Conservation (phyloP, 2,113 vertebrate genomes). For the Chrysochloris asiatica region DNA sequence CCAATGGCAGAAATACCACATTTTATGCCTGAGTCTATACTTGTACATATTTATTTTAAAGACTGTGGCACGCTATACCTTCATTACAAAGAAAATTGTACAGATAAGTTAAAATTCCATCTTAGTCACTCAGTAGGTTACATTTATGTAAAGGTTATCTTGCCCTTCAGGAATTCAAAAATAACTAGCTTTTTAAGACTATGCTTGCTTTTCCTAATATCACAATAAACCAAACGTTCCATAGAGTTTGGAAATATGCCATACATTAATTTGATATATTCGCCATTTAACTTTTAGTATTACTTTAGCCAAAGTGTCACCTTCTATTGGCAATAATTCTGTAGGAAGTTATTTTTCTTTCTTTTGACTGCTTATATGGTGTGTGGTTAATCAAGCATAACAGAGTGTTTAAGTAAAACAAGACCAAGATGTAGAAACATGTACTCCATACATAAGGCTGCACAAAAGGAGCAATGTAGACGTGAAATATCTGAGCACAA, state of each 20-base stretch:
- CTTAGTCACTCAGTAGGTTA: slow-evolving; percentile 28
- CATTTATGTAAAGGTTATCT: slow-evolving; percentile 59
- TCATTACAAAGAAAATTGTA: slow-evolving; percentile 58
- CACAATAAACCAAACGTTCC: slow-evolving; percentile 58
- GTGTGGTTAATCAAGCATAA: slow-evolving; percentile 38
- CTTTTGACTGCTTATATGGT: slow-evolving; percentile 8
- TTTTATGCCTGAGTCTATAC: not conserved
- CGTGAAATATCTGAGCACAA: not conserved
- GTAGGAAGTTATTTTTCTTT: slow-evolving; percentile 28
- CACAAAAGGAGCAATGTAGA: not conserved
- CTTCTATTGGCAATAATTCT: slow-evolving; percentile 60
- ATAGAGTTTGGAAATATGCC: slow-evolving; percentile 36
- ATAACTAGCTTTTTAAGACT: slow-evolving; percentile 53
- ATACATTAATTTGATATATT: slow-evolving; percentile 60
- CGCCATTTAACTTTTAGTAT: slow-evolving; percentile 58
- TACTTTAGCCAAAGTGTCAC: slow-evolving; percentile 41
- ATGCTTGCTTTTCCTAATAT: slow-evolving; percentile 30
- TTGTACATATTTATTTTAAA: slow-evolving; percentile 22
- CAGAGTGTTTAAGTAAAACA: slow-evolving; percentile 60
- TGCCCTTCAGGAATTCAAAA: slow-evolving; percentile 66
- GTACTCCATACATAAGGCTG: not conserved
- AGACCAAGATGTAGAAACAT: not conserved
- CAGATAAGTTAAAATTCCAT: slow-evolving; percentile 44
- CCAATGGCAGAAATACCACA: not conserved
- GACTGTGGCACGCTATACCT: slow-evolving; percentile 15